Base-by-base conservation (phyloP, 2,888 invertebrate species). In the Crioceris asparagi region DNA sequence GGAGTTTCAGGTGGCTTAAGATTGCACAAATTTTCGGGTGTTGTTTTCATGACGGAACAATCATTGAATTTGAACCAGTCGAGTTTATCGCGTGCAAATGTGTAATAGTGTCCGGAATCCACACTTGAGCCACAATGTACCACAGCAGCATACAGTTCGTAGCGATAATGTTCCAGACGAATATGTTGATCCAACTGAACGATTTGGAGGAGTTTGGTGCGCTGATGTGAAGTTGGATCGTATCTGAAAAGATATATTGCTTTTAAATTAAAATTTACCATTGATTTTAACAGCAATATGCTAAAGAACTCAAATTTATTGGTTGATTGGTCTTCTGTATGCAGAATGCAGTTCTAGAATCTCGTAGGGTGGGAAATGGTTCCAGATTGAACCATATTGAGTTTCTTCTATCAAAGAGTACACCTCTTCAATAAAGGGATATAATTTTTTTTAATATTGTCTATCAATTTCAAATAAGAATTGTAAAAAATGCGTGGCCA, bases 71-170 rank as follows among this genome's bases (percentile, higher is more conserved):
- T 74, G 59, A 76, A 82, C 90, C 90, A 90, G 36, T 65, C 65
- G 21, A 72, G 66, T 38, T 69, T 68, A 55, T 83, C 83, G 21
- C 76, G 72, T 1, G 83, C 86, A 40, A 84, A 77, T 0, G 87
- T 86, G 59, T 85, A 87, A 60, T 91, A 91, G 58, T 91, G 91
- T 3, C 49, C 91, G 1, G 83, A 82, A 56, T 90, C 84, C 45
- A 86, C 77, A 34, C 81, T 83, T 15, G 76, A 75, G 2, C 91
- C 91, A 1, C 79, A 77, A 61, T 91, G 91, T 0, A 91, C 80
- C 0, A 91, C 82, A 0, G 86, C 84, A 0, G 86, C 85, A 57
- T 85, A 86, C 19, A 91, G 63, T 23, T 72, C 70, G 60, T 86
- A 90, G 12, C 70, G 67, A 39, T 72, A 71, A 12, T 47, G 42